Percentiles rank a stretch among this genome's conserved stretches.
Evolutionary conservation across 2,113 vertebrate species (phyloP).

Genomic region (Sander vitreus): DNA sequence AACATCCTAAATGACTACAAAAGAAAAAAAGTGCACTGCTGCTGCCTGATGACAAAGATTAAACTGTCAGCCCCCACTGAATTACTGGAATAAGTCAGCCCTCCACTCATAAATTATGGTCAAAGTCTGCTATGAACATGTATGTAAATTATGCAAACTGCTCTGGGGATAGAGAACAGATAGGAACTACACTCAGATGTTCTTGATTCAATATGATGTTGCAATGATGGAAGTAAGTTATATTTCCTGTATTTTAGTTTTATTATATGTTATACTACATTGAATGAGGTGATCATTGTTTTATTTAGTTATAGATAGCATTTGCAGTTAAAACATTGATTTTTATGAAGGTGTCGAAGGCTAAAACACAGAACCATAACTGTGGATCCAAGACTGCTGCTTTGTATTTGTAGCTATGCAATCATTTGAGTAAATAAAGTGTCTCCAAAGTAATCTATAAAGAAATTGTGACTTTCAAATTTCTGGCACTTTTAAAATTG

Average conservation of each 20-base stretch:
- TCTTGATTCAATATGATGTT: background rate
- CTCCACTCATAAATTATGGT: conserved; percentile 26
- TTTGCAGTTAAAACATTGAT: background rate
- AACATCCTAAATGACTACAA: conserved; percentile 16
- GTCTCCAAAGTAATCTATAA: background rate
- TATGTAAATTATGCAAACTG: conserved; percentile 49
- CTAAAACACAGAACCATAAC: background rate
- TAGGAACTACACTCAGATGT: background rate
- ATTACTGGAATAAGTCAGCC: conserved; percentile 31
- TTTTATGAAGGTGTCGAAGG: background rate
- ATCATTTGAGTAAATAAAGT: conserved; percentile 17
- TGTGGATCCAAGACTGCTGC: background rate
- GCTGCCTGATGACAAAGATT: conserved; percentile 17
- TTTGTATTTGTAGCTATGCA: conserved; percentile 12
- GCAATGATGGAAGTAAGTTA: background rate
- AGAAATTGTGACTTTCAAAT: background rate
- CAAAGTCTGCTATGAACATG: conserved; percentile 24
- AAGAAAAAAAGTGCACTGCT: conserved; percentile 8
- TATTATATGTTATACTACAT: background rate
- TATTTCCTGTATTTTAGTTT: background rate
- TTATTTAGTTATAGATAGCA: too few relatives aligned
- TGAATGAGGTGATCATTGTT: background rate
- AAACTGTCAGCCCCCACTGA: conserved; percentile 1
- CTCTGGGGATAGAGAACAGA: conserved; percentile 15
- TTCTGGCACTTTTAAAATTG: background rate